Evolutionary conservation across 1,140 invertebrate genomes (phyloP).

Genomic region (Bathynomus jamesi): DNA sequence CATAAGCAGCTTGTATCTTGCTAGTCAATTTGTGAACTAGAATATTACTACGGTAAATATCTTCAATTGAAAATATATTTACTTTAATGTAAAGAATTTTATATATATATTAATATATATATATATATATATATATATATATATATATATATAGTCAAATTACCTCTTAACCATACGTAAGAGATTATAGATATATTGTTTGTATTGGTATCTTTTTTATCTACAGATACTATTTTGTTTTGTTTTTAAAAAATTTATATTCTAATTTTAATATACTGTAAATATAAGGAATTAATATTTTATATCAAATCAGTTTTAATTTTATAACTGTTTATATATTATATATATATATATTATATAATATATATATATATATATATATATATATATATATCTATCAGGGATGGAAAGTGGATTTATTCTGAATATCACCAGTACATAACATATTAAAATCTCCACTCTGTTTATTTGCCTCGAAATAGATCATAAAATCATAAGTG

Average conservation of each 20-base stretch:
- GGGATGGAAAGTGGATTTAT: too few species aligned
- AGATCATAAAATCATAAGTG: too few species aligned
- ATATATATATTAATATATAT: background rate
- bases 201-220: background rate
- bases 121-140: background rate
- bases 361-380: too few species aligned
- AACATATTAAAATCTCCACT: too few species aligned
- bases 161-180: background rate
- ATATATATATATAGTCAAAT: background rate
- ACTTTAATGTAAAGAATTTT: background rate
- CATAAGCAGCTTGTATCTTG: background rate
- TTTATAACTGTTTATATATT: background rate
- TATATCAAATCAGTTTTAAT: background rate
- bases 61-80: background rate
- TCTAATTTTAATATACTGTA: background rate
- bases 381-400: too few species aligned
- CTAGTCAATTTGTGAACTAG: background rate
- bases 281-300: background rate
- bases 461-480: too few species aligned
- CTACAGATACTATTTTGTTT: background rate
- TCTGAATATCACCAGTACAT: too few species aligned
- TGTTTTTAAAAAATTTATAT: background rate
- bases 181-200: background rate
- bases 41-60: background rate
- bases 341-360: background rate